A percentile compares a stretch with the other conserved stretches of the same genome.
phyloP scores from a whole-genome alignment of 2,888 invertebrate species.

The Altica lythri region DNA sequence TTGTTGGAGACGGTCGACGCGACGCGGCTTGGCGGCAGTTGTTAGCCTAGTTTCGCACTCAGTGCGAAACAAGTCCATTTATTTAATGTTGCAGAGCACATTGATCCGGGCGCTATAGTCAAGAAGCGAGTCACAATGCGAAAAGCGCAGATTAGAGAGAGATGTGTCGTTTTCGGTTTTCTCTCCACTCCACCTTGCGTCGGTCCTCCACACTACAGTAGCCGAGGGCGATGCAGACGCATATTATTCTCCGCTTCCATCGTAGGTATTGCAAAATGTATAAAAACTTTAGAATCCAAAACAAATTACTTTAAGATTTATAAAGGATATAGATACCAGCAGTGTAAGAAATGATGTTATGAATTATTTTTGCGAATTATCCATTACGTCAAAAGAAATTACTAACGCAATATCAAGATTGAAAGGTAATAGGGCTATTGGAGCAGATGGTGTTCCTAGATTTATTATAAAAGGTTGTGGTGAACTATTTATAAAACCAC shows the following conservation, averaged over 20 bases:
- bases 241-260: not conserved
- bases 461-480: no score
- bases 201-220: constrained; percentile 3
- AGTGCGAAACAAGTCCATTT: constrained; percentile 29
- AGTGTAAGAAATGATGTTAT: no score
- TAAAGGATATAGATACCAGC: no score
- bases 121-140: constrained; percentile 34
- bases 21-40: not conserved
- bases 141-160: constrained; percentile 32
- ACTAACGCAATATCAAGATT: no score
- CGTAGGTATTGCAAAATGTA: constrained; percentile 2
- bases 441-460: no score
- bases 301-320: no score
- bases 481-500: no score
- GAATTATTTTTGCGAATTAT: no score
- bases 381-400: no score
- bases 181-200: constrained; percentile 22
- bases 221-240: constrained; percentile 26
- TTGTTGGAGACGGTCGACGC: not conserved
- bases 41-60: constrained; percentile 11
- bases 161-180: no score
- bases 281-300: not conserved
- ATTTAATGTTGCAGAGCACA: constrained; percentile 30
- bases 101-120: constrained; percentile 31
- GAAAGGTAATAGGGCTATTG: no score